Percentiles rank a stretch among this genome's conserved stretches.
These are phyloP conservation scores for Drosophila limbata DNA, from an alignment of 2,888 invertebrate species.

Conservation along the genomic window DNA sequence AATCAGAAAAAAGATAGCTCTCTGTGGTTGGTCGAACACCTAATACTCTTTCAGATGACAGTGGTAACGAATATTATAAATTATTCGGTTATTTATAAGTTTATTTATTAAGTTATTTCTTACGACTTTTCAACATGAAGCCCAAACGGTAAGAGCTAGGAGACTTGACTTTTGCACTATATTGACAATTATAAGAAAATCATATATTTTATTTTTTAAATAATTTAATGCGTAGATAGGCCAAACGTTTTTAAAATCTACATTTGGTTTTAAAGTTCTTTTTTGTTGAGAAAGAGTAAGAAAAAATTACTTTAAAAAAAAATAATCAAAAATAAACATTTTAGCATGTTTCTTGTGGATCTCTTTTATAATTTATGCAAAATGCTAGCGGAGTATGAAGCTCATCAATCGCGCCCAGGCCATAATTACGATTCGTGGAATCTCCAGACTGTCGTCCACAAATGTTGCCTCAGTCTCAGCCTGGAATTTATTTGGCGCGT, in stretches of 20 bases:
- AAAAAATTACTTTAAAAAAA: background rate
- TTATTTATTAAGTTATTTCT: too few relatives aligned
- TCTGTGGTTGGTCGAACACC: background rate
- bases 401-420: constrained; percentile 58
- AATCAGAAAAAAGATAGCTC: constrained; percentile 28
- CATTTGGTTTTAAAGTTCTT: background rate
- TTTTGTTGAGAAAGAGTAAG: background rate
- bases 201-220: too few relatives aligned
- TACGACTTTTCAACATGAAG: too few relatives aligned
- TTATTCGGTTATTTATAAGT: too few relatives aligned
- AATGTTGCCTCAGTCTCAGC: constrained; percentile 34
- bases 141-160: too few relatives aligned
- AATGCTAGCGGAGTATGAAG: constrained; percentile 34
- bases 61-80: too few relatives aligned
- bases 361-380: constrained; percentile 36
- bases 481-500: constrained; percentile 33
- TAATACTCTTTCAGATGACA: constrained; percentile 1
- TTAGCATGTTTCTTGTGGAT: constrained; percentile 6
- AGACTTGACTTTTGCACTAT: too few relatives aligned
- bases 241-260: too few relatives aligned
- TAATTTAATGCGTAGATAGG: too few relatives aligned
- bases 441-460: constrained; percentile 26
- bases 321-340: constrained; percentile 29
- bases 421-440: constrained; percentile 42
- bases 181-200: too few relatives aligned